These are phyloP conservation scores for Desmophyllum pertusum DNA, from an alignment of 92 coral and sea anemone genomes.

Conservation along the genomic window DNA sequence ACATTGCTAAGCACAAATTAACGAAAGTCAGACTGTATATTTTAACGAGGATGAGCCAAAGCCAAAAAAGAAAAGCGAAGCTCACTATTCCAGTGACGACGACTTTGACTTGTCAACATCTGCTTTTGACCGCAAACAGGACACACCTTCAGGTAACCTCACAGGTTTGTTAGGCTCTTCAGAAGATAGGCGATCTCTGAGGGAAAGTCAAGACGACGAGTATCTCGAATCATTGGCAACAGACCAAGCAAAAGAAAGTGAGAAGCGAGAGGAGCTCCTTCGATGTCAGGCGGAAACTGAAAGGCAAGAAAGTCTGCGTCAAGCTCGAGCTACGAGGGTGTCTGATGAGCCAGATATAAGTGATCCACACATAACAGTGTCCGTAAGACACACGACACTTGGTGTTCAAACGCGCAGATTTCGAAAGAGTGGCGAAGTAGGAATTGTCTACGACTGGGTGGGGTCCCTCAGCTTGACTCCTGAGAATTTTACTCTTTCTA, in stretches of 20 bases:
- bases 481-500: slow-evolving; percentile 39
- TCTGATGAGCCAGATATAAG: slow-evolving; percentile 24
- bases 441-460: slow-evolving; percentile 39
- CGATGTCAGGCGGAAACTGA: not conserved
- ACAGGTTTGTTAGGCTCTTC: slow-evolving; percentile 15
- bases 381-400: slow-evolving; percentile 33
- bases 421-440: slow-evolving; percentile 22
- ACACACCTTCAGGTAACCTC: too few species aligned
- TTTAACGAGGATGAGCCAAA: too few species aligned
- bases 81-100: too few species aligned
- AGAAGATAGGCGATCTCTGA: slow-evolving; percentile 11
- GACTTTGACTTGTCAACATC: too few species aligned
- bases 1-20: too few species aligned
- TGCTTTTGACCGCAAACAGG: too few species aligned
- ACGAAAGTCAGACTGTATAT: too few species aligned
- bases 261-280: slow-evolving; percentile 25
- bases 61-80: too few species aligned
- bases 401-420: slow-evolving; percentile 22
- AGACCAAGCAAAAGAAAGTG: slow-evolving; percentile 23
- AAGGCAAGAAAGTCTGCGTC: slow-evolving; percentile 41
- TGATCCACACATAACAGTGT: slow-evolving; percentile 8
- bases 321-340: slow-evolving; percentile 30
- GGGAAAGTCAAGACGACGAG: slow-evolving; percentile 25
- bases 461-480: slow-evolving; percentile 33
- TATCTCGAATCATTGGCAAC: not conserved